phyloP scores from a whole-genome alignment of 2,113 vertebrate genomes.

The Orientallactaga bullata region DNA sequence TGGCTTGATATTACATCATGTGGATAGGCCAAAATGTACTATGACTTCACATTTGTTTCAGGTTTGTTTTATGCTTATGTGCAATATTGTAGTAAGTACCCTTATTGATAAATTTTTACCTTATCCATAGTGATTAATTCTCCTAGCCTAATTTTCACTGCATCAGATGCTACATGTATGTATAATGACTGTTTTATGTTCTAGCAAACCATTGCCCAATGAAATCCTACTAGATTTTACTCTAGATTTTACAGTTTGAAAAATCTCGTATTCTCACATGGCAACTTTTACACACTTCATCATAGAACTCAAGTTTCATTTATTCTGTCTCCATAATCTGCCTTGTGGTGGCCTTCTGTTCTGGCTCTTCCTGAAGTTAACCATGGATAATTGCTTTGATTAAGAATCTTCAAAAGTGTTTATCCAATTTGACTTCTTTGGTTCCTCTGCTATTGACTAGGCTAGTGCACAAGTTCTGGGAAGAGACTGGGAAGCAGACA shows the following conservation, averaged over 20 bases:
- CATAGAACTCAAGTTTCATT: background rate
- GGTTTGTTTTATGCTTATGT: background rate
- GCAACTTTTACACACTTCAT: background rate
- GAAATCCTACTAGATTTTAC: background rate
- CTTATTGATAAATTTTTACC: constrained; percentile 6
- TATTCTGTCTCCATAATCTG: background rate
- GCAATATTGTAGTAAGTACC: background rate
- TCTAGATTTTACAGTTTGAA: background rate
- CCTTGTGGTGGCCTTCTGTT: background rate
- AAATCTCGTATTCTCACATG: background rate
- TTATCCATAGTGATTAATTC: background rate
- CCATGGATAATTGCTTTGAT: background rate
- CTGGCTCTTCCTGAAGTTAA: background rate
- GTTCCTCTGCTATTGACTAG: background rate
- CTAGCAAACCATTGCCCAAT: background rate
- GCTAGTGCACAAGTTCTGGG: background rate
- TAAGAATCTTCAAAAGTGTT: background rate
- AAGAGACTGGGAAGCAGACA: background rate
- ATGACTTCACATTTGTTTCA: background rate
- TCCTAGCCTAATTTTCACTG: background rate
- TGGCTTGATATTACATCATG: background rate
- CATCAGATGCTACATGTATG: background rate
- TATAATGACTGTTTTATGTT: background rate
- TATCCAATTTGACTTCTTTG: background rate
- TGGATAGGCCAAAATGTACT: background rate